Conservation (phyloP, 2,888 invertebrate species). For the Alsophila aescularia region DNA sequence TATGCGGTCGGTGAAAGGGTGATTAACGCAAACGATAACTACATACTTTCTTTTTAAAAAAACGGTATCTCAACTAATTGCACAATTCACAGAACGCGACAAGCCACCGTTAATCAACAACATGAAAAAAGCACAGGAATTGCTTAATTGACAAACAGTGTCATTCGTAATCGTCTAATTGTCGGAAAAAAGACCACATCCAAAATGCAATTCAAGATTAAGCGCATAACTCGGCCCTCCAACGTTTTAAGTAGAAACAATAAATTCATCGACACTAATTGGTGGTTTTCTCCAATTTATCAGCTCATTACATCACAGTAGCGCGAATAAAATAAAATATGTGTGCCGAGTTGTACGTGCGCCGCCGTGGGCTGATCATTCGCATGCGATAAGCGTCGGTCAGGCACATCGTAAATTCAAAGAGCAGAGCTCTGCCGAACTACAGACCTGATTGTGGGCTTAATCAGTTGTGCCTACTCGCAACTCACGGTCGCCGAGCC, state of each 20-base stretch:
- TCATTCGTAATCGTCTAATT: conserved; percentile 40
- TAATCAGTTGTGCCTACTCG: conserved; percentile 75
- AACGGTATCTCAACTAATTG: conserved; percentile 27
- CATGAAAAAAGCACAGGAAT: conserved; percentile 30
- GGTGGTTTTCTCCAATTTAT: conserved; percentile 85
- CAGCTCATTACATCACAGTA: conserved; percentile 85
- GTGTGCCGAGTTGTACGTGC: conserved; percentile 80
- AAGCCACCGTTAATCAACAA: conserved; percentile 30
- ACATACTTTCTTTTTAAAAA: conserved; percentile 13
- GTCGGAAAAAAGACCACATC: conserved; percentile 61
- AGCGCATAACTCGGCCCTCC: conserved; percentile 75
- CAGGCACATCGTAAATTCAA: conserved; percentile 84
- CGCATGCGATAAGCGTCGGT: conserved; percentile 84
- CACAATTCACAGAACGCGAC: conserved; percentile 21
- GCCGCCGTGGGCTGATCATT: conserved; percentile 83
- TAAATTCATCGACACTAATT: conserved; percentile 85
- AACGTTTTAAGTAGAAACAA: conserved; percentile 84
- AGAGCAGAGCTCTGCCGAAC: conserved; percentile 80
- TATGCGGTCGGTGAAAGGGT: neutral
- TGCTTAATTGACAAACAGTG: conserved; percentile 41
- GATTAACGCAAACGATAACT: conserved; percentile 1
- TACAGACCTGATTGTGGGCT: conserved; percentile 81
- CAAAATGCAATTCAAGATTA: conserved; percentile 80
- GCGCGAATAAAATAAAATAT: conserved; percentile 85
- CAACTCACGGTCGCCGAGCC: conserved; percentile 38